Evolutionary conservation across 1,140 invertebrate genomes (phyloP), one percentile per base, ranked within the genome.

Genomic region (Lasioglossum albipes): DNA sequence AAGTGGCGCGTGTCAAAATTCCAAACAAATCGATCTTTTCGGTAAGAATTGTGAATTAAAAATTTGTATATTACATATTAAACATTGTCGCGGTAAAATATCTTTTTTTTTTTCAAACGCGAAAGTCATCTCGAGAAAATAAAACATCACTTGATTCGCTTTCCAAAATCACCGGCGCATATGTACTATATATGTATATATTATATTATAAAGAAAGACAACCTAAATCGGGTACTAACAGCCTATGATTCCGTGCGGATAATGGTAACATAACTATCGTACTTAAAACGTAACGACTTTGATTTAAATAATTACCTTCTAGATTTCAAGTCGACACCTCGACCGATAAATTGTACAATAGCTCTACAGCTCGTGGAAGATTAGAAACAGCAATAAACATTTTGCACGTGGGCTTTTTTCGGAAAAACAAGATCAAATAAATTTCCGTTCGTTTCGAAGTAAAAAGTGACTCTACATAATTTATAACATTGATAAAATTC

Each of bases 371-470:
- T 1, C 7, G 20, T 6, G 9, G n/a, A 2, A 59, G 20, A n/a
- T 59, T 59, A n/a, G n/a, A 59, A 59, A 59, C 20, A 59, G 20
- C 6, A 49, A 49, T 49, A 13, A 18, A 59, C 20, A n/a, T 59
- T 7, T n/a, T n/a, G n/a, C 7, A 57, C 16, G 16, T 18, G 9
- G n/a, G 1, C n/a, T 9, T n/a, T n/a, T n/a, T 20, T 22, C 7
- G 27, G 16, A 3, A 71, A 64, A 59, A 41, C 49, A 57, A 52
- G n/a, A 20, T 41, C 9, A 62, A 75, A 42, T 61, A 36, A 81
- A 27, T 18, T 20, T 2, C 52, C 57, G 16, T 9, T 75, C 10
- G 20, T 52, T 61, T 61, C 42, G 66, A 27, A 4, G 57, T 18
- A 31, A 59, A 69, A 78, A 2, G 31, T 36, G 2, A 36, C 31